These are phyloP conservation scores for Discoglossus pictus DNA, from an alignment of 2,797 vertebrate species.

Conservation along the genomic window DNA sequence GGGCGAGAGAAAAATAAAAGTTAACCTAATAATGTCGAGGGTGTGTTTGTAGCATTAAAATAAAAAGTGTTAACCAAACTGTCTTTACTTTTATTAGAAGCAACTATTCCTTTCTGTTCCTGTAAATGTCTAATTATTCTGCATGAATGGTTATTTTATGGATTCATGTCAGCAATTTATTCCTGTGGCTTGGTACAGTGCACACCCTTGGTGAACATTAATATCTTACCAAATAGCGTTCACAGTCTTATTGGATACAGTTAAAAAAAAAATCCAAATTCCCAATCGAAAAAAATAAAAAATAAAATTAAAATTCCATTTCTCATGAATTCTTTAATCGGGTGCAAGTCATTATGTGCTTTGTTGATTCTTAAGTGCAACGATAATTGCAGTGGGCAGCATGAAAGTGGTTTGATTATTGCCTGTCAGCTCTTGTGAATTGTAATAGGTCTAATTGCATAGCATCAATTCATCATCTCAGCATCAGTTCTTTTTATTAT, in stretches of 20 bases:
- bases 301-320: conserved; percentile 82
- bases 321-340: conserved; percentile 82
- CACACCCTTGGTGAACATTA: conserved; percentile 49
- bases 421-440: conserved; percentile 84
- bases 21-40: conserved; percentile 10
- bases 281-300: conserved; percentile 57
- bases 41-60: conserved; percentile 26
- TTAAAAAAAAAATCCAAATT: conserved; percentile 64
- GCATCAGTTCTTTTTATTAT: conserved; percentile 80
- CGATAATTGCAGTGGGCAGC: conserved; percentile 88
- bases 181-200: conserved; percentile 39
- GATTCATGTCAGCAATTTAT: conserved; percentile 37
- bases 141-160: conserved; percentile 40
- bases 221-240: conserved; percentile 63
- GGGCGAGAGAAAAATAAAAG: conserved; percentile 2
- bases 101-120: conserved; percentile 40
- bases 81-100: conserved; percentile 34
- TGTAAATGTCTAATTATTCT: conserved; percentile 48
- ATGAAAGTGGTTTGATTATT: conserved; percentile 88
- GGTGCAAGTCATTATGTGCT: conserved; percentile 89
- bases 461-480: conserved; percentile 82
- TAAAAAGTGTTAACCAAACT: conserved; percentile 40
- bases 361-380: conserved; percentile 94
- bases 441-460: conserved; percentile 85
- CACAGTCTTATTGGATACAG: conserved; percentile 52